Percentiles rank a stretch among this genome's conserved stretches.
These are phyloP conservation scores for Drosophila tanythrix DNA, from an alignment of 2,888 invertebrate genomes.

Conservation along the genomic window DNA sequence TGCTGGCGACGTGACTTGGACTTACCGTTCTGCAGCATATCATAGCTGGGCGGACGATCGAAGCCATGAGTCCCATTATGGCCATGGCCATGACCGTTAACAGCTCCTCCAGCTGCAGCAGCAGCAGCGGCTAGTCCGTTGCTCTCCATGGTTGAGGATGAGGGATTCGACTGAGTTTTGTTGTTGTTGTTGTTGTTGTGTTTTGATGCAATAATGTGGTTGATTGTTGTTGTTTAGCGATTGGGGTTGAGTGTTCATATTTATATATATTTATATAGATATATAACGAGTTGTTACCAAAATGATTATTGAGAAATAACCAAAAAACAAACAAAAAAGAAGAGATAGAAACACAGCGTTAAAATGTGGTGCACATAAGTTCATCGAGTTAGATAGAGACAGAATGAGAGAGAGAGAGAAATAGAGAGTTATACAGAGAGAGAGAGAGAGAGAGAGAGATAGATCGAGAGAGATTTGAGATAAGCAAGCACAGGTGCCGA, in stretches of 20 bases:
- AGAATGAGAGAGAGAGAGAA: slow-evolving; percentile 29
- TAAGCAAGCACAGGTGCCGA: slow-evolving; percentile 77
- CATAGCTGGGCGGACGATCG: slow-evolving; percentile 84
- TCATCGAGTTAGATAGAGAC: slow-evolving; percentile 36
- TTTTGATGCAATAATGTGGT: slow-evolving; percentile 35
- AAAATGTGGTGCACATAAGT: slow-evolving; percentile 76
- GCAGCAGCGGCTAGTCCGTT: slow-evolving; percentile 77
- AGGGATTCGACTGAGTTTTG: slow-evolving; percentile 82
- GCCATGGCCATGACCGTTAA: slow-evolving; percentile 59
- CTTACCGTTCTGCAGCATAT: slow-evolving; percentile 85
- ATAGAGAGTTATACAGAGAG: slow-evolving; percentile 24
- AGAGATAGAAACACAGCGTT: slow-evolving; percentile 66
- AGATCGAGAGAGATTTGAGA: slow-evolving; percentile 42
- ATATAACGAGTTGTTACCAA: slow-evolving; percentile 67
- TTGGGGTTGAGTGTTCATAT: slow-evolving; percentile 28
- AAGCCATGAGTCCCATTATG: slow-evolving; percentile 35
- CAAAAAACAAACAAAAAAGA: slow-evolving; percentile 42
- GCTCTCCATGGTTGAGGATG: slow-evolving; percentile 83
- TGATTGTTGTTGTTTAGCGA: slow-evolving; percentile 39
- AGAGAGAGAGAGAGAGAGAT: slow-evolving; percentile 15
- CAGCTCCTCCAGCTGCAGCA: slow-evolving; percentile 40
- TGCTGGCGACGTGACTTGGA: slow-evolving; percentile 85
- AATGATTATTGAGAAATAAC: slow-evolving; percentile 68
- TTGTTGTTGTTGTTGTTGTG: slow-evolving; percentile 30
- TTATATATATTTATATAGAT: slow-evolving; percentile 33